These are phyloP conservation scores for Crotophaga sulcirostris DNA, from an alignment of 2,113 vertebrate species.

Conservation along the genomic window DNA sequence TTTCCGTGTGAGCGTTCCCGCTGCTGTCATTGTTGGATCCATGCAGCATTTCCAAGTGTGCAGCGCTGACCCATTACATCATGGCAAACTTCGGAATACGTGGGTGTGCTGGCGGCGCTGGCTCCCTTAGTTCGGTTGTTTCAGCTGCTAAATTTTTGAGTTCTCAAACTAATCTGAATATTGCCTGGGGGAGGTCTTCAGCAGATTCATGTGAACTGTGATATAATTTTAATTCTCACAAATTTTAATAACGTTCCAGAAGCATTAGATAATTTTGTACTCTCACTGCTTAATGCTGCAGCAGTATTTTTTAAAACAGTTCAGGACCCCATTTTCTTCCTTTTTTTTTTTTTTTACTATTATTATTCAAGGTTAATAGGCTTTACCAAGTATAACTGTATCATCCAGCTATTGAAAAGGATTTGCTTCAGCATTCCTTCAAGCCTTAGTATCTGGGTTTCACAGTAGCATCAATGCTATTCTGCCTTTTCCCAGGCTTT, in stretches of 20 bases:
- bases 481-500: background rate
- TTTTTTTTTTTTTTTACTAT: background rate
- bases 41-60: background rate
- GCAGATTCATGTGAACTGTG: fast-evolving
- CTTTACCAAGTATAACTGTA: background rate
- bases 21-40: background rate
- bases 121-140: fast-evolving
- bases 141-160: background rate
- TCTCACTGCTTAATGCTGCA: background rate
- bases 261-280: background rate
- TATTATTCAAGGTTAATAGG: background rate
- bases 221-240: background rate
- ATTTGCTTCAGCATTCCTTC: background rate
- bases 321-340: background rate
- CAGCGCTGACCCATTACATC: background rate
- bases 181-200: background rate
- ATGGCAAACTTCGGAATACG: background rate
- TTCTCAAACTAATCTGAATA: background rate
- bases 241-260: background rate
- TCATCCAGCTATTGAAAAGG: background rate
- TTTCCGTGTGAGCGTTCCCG: background rate
- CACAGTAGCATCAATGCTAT: background rate
- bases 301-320: background rate
- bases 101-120: background rate
- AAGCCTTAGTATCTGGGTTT: background rate